phyloP scores from a whole-genome alignment of 30 jellyfish, hydroid and myxozoan genomes.

The Sanderia malayensis region DNA sequence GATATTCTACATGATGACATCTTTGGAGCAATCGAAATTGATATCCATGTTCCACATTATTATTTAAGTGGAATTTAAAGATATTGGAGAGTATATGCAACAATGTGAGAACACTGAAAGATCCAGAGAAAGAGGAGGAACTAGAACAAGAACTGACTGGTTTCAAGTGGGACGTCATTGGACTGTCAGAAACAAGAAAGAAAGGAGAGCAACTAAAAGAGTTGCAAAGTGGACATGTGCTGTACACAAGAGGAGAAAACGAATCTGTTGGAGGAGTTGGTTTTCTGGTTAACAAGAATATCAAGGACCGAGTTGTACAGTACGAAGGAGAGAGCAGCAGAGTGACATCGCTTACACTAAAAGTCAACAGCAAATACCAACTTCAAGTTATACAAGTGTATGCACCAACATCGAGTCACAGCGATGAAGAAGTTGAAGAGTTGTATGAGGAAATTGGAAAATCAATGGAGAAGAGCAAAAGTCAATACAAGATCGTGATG shows the following conservation, averaged over 20 bases:
- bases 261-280: slow-evolving; percentile 49
- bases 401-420: slow-evolving; percentile 54
- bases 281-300: slow-evolving; percentile 33
- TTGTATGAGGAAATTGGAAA: slow-evolving; percentile 28
- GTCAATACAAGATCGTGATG: slow-evolving; percentile 28
- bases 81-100: too few species aligned
- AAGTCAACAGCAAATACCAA: slow-evolving; percentile 48
- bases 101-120: slow-evolving; percentile 45
- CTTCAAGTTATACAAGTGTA: slow-evolving; percentile 45
- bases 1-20: too few species aligned
- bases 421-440: slow-evolving; percentile 61
- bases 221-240: slow-evolving; percentile 53
- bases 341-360: slow-evolving; percentile 42
- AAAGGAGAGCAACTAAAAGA: slow-evolving; percentile 46
- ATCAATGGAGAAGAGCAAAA: slow-evolving; percentile 29
- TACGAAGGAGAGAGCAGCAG: slow-evolving; percentile 45
- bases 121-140: slow-evolving; percentile 10
- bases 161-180: slow-evolving; percentile 40
- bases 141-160: slow-evolving; percentile 20
- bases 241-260: slow-evolving; percentile 31
- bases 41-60: too few species aligned
- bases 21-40: too few species aligned
- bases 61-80: too few species aligned
- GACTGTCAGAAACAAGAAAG: slow-evolving; percentile 47
- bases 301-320: slow-evolving; percentile 42